Conservation (phyloP, 2,797 vertebrate species). For the Girardinus metallicus region DNA sequence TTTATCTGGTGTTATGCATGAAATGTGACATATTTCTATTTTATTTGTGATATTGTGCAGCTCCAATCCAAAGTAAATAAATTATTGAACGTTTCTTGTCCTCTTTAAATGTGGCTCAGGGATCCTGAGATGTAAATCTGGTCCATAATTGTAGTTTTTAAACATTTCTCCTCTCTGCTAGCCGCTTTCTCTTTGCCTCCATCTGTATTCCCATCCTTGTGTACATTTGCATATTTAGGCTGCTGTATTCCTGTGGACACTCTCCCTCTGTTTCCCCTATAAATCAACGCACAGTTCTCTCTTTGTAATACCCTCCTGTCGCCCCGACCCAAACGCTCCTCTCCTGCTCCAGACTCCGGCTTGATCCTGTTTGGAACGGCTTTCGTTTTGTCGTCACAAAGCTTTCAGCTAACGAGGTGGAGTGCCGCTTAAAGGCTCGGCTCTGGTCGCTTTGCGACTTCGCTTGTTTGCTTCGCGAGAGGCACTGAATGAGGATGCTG, state of each 20-base stretch:
- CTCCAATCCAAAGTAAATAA: not conserved
- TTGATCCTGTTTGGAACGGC: constrained; percentile 51
- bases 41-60: not conserved
- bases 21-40: too few relatives aligned
- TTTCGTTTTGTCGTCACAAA: constrained; percentile 49
- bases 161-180: not conserved
- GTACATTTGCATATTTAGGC: constrained; percentile 25
- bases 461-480: constrained; percentile 52
- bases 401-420: constrained; percentile 56
- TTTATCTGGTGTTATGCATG: too few relatives aligned
- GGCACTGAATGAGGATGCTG: constrained; percentile 59
- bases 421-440: constrained; percentile 38
- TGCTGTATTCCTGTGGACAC: constrained; percentile 9
- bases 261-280: constrained; percentile 26
- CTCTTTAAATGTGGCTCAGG: not conserved
- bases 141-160: not conserved
- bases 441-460: constrained; percentile 49
- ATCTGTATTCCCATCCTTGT: constrained; percentile 3
- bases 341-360: constrained; percentile 39
- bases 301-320: constrained; percentile 35
- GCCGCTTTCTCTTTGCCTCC: constrained; percentile 10
- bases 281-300: constrained; percentile 48
- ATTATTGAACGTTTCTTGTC: not conserved
- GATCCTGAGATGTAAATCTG: not conserved
- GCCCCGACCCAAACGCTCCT: not conserved